Percentiles rank a stretch among this genome's conserved stretches.
These are phyloP conservation scores for Scaeva pyrastri DNA, from an alignment of 2,888 invertebrate species.

Conservation along the genomic window DNA sequence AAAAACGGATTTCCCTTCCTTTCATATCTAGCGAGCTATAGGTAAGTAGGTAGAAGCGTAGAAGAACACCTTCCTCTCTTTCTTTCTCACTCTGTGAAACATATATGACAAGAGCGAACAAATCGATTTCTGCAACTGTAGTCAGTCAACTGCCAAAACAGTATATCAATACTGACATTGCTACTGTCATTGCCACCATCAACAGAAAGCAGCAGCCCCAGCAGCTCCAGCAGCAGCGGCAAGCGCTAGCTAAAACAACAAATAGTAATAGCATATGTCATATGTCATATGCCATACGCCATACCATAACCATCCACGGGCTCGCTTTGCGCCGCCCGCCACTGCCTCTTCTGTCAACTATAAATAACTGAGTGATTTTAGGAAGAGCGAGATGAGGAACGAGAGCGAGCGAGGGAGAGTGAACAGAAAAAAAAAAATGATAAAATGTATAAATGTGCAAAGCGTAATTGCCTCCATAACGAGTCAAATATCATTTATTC, in stretches of 20 bases:
- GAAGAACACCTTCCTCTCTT: background rate
- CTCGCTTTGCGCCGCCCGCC: constrained; percentile 1
- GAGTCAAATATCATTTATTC: constrained; percentile 71
- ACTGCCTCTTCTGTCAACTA: constrained; percentile 54
- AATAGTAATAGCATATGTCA: background rate
- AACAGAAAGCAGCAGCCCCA: constrained; percentile 10
- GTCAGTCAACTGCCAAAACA: constrained; percentile 68
- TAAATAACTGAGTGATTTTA: constrained; percentile 71
- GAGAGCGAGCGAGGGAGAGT: background rate
- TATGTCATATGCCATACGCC: background rate
- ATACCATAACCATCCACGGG: background rate
- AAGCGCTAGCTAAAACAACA: constrained; percentile 8
- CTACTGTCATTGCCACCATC: constrained; percentile 65
- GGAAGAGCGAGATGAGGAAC: constrained; percentile 1
- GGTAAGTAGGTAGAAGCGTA: background rate
- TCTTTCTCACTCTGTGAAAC: background rate
- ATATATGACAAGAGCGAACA: constrained; percentile 55
- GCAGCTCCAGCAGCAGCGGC: background rate
- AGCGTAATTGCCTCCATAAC: constrained; percentile 72
- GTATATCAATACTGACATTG: constrained; percentile 65
- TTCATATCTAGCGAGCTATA: constrained; percentile 1
- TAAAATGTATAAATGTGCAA: constrained; percentile 52
- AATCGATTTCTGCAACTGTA: constrained; percentile 67
- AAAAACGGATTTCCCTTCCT: constrained; percentile 29
- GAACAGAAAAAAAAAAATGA: constrained; percentile 25